Percentiles rank a stretch among this genome's conserved stretches.
Conservation (phyloP, 2,113 vertebrate species). For the Pteronura brasiliensis region DNA sequence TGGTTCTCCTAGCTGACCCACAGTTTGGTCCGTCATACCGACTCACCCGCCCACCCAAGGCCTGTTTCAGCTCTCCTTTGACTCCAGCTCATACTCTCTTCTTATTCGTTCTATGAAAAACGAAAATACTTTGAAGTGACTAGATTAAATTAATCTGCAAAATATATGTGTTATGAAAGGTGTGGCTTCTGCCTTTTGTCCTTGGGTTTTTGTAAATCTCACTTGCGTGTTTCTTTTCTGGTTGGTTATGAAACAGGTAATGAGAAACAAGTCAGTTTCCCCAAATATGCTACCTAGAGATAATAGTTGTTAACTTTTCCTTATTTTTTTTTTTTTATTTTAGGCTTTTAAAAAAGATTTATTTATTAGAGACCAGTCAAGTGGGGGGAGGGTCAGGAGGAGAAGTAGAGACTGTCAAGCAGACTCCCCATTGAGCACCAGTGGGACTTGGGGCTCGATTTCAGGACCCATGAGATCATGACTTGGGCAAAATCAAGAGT, state of each 20-base stretch:
- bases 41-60: not conserved
- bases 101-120: not conserved
- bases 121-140: not conserved
- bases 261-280: not conserved
- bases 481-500: not conserved
- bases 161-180: not conserved
- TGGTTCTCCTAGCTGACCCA: not conserved
- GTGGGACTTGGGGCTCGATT: no score
- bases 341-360: not conserved
- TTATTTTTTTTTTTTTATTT: not conserved
- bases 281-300: not conserved
- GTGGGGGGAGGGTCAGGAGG: no score
- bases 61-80: not conserved
- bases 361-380: no score
- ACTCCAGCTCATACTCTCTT: not conserved
- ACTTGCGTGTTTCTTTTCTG: not conserved
- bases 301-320: not conserved
- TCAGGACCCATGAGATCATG: not conserved
- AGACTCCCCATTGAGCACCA: not conserved
- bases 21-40: not conserved
- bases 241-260: not conserved
- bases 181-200: not conserved
- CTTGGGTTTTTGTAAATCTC: not conserved
- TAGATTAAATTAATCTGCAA: not conserved
- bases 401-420: not conserved